Percentiles rank a stretch among this genome's conserved stretches.
phyloP scores from a whole-genome alignment of 2,113 vertebrate genomes.

The Scopus umbretta region DNA sequence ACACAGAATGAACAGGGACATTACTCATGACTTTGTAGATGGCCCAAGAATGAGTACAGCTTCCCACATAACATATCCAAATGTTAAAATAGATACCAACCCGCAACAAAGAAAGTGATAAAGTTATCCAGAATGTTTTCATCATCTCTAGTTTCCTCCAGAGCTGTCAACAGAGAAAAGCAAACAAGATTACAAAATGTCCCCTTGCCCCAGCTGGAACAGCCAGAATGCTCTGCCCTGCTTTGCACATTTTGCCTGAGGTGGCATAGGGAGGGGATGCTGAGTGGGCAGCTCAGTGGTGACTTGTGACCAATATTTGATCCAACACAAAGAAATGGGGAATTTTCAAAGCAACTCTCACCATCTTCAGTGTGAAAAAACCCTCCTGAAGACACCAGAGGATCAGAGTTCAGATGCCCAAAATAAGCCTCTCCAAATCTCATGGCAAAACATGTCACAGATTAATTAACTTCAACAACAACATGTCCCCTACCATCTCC shows the following conservation, averaged over 20 bases:
- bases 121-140: constrained; percentile 91
- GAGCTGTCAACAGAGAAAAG: constrained; percentile 68
- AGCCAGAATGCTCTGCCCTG: background rate
- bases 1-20: background rate
- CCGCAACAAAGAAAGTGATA: constrained; percentile 90
- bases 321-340: background rate
- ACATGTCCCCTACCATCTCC: constrained; percentile 14
- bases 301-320: background rate
- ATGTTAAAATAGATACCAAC: constrained; percentile 66
- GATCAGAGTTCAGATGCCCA: background rate
- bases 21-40: background rate
- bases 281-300: background rate
- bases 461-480: background rate
- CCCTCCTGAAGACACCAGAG: background rate
- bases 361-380: background rate
- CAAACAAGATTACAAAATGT: background rate
- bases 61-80: background rate
- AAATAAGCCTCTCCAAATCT: background rate
- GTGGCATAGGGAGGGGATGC: rapidly evolving
- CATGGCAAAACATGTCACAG: background rate
- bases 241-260: background rate
- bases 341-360: background rate
- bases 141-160: constrained; percentile 75
- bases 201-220: background rate
- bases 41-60: background rate